Percentiles rank a stretch among this genome's conserved stretches.
Conservation (phyloP, 2,888 invertebrate species). For the Microplitis deprimator region DNA sequence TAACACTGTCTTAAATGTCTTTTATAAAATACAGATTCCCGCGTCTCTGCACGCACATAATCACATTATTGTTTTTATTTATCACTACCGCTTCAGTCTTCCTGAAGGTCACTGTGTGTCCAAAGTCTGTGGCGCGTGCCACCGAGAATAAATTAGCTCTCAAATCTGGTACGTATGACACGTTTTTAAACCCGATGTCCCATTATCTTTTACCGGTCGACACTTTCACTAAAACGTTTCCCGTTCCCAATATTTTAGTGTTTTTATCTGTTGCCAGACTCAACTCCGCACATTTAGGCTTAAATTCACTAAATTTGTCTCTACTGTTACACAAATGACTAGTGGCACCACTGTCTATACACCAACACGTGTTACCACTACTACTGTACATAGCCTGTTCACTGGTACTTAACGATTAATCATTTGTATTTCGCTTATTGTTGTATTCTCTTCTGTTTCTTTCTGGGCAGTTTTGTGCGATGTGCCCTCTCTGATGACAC, state of each 20-base stretch:
- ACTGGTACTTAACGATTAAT: too few species aligned
- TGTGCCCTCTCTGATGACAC: too few species aligned
- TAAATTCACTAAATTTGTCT: constrained; percentile 11
- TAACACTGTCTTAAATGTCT: background rate
- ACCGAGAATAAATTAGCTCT: constrained; percentile 17
- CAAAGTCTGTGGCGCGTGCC: background rate
- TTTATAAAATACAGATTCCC: constrained; percentile 1
- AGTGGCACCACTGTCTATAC: constrained; percentile 30
- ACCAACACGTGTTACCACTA: constrained; percentile 12
- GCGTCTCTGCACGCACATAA: background rate
- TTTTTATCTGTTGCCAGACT: constrained; percentile 26
- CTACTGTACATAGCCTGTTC: background rate
- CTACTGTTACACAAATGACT: constrained; percentile 19
- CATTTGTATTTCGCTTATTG: too few species aligned
- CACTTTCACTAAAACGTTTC: constrained; percentile 29
- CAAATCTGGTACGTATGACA: constrained; percentile 14
- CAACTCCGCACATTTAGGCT: constrained; percentile 1
- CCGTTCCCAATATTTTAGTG: constrained; percentile 35
- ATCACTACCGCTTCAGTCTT: constrained; percentile 2
- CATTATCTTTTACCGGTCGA: constrained; percentile 1
- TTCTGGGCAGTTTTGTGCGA: too few species aligned
- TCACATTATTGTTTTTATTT: background rate
- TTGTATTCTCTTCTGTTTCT: too few species aligned
- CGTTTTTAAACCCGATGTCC: background rate
- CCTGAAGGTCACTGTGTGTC: background rate